Evolutionary conservation across 2,113 vertebrate genomes (phyloP).

Genomic region (Callaeas wilsoni): DNA sequence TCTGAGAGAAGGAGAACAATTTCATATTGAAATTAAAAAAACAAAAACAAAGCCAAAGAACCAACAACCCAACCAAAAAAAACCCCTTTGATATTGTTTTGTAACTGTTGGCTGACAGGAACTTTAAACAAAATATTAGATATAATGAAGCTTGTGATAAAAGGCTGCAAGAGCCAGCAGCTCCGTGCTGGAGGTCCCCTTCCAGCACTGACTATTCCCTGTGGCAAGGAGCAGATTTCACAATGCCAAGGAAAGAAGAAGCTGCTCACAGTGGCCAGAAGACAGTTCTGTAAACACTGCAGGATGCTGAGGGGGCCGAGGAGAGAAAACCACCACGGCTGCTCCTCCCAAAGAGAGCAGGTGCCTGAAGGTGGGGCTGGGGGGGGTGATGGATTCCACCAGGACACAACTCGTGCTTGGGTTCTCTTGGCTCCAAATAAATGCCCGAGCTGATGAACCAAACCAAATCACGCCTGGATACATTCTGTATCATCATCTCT

Average conservation of each 20-base stretch:
- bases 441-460: background rate
- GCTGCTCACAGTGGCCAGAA: background rate
- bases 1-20: background rate
- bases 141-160: slow-evolving; percentile 3
- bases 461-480: background rate
- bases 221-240: background rate
- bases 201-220: background rate
- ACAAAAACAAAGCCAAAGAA: background rate
- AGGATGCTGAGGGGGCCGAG: accelerated
- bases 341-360: background rate
- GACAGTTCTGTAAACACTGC: background rate
- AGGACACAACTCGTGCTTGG: background rate
- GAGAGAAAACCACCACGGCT: background rate
- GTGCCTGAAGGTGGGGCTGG: background rate
- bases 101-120: slow-evolving; percentile 5
- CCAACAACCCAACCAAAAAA: background rate
- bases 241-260: background rate
- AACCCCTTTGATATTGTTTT: slow-evolving; percentile 5
- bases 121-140: background rate
- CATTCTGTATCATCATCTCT: background rate
- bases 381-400: background rate
- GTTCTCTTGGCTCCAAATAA: background rate
- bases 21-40: background rate
- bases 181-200: background rate
- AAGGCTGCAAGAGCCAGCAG: background rate